Evolutionary conservation across 2,888 invertebrate species (phyloP).

Genomic region (Bombylius major): DNA sequence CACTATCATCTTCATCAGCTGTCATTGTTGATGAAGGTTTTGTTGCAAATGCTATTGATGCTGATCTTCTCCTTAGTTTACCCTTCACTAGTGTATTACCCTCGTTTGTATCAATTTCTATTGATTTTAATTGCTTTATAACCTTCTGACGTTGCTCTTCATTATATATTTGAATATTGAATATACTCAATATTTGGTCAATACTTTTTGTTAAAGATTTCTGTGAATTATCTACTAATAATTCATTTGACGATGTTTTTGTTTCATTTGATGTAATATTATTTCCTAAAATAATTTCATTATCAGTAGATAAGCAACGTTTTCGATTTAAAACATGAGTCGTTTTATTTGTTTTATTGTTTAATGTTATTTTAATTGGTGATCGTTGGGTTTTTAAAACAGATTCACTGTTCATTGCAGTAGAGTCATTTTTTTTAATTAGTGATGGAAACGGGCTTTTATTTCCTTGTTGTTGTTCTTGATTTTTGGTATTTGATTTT

Average conservation of each 20-base stretch:
- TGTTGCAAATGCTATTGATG: background rate
- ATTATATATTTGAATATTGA: conserved; percentile 9
- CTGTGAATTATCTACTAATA: too few species aligned
- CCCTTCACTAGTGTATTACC: conserved; percentile 7
- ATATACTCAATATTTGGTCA: conserved; percentile 8
- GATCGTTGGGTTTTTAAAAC: background rate
- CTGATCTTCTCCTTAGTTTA: background rate
- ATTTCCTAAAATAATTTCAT: too few species aligned
- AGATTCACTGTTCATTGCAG: background rate
- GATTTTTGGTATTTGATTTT: too few species aligned
- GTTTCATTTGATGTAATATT: too few species aligned
- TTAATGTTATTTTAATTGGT: background rate
- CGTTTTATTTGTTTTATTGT: background rate
- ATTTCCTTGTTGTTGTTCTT: too few species aligned
- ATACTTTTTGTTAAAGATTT: background rate
- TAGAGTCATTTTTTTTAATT: background rate
- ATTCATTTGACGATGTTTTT: too few species aligned
- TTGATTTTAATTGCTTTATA: conserved; percentile 7
- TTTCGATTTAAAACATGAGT: too few species aligned
- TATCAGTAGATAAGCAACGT: too few species aligned
- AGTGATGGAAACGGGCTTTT: too few species aligned
- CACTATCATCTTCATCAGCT: background rate
- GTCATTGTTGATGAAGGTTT: background rate
- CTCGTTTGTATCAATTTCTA: conserved; percentile 13
- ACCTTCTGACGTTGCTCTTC: conserved; percentile 5